Base-by-base conservation (phyloP, 2,888 invertebrate genomes). In the Hypercompe scribonia region DNA sequence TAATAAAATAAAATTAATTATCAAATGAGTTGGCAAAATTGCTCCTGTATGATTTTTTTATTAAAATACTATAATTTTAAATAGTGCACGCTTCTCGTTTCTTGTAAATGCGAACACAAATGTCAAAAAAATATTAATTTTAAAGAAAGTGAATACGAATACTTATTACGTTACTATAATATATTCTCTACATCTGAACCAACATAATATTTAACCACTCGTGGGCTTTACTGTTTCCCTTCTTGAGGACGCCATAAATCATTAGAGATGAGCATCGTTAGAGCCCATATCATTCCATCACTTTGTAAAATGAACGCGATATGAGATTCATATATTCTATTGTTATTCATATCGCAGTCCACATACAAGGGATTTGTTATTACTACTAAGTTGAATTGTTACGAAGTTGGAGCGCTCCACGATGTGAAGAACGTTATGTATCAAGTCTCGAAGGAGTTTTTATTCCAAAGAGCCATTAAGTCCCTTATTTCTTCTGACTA, bases 201-300 rank as follows among this genome's bases (percentile, higher is more conserved):
- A 36, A 28, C 54, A 36, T 68, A 28, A 36, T 39, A 68, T 54
- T 33, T 31, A 54, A 34, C 8, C 36, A 68, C 15, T 68, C n/a
- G 10, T n/a, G 50, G 34, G 61, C 58, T 71, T 74, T 74, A 68
- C 74, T 74, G 65, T 74, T 68, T 74, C 54, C 34, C 31, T 70
- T 54, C 39, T 65, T 68, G 34, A 34, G 46, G 24, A 58, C 28
- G 68, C 61, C 36, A 70, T 74, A 74, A 74, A 74, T 71, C 71
- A 65, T 58, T 54, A 67, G 24, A 46, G 63, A 74, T 71, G 72
- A 72, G 54, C 71, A 46, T 65, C 64, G 71, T 68, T 65, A 65
- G 28, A 34, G 68, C 34, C 31, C 39, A 65, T 65, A 68, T 54
- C 68, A 65, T 68, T 72, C 68, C 31, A 72, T 72, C 72, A 72